Conservation (phyloP, 2,113 vertebrate species). For the Micromys minutus region DNA sequence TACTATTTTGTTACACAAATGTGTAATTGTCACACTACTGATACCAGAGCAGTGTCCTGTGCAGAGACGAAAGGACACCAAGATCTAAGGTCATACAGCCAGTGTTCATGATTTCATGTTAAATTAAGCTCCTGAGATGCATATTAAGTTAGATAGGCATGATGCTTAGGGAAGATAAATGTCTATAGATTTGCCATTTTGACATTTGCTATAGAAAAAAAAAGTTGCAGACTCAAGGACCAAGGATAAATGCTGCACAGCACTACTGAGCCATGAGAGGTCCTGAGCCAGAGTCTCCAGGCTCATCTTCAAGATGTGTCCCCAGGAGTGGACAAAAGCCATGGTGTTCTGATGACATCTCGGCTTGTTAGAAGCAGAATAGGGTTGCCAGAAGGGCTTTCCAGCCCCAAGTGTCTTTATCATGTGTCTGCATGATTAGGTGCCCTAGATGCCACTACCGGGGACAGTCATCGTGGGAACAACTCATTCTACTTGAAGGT, state of each 20-base stretch:
- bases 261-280: background rate
- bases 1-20: background rate
- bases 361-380: background rate
- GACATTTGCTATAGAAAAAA: background rate
- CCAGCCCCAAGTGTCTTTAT: background rate
- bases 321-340: background rate
- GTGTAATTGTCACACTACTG: background rate
- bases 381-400: background rate
- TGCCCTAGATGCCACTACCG: background rate
- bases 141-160: conserved; percentile 45
- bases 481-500: conserved; percentile 51
- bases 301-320: background rate
- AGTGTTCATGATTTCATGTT: background rate
- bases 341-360: background rate
- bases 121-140: conserved; percentile 24
- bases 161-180: conserved; percentile 19
- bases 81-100: background rate
- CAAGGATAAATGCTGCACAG: background rate
- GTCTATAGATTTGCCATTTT: conserved; percentile 33
- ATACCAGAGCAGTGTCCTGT: background rate
- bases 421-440: background rate
- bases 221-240: background rate
- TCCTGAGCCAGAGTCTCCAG: background rate
- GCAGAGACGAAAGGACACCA: background rate
- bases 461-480: background rate